Base-by-base conservation (phyloP, 2,888 invertebrate genomes). In the Lycaena phlaeas region DNA sequence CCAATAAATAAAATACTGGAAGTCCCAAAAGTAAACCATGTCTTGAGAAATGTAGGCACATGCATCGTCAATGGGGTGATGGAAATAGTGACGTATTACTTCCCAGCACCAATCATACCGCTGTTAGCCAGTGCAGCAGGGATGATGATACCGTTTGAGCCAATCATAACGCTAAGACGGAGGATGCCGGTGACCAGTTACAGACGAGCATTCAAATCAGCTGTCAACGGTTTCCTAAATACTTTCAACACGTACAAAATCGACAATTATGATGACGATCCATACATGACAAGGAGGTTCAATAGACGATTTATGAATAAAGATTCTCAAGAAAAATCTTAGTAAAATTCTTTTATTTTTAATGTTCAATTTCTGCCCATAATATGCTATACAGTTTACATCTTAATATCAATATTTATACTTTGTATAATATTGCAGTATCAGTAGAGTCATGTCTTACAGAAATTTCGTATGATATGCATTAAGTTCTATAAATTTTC, bases 171-270 rank as follows among this genome's bases (percentile, higher is more conserved):
- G 57, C 40, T 82, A 1, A 61, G 66, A 44, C 61, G 78, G 25
- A 68, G 52, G 50, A 75, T 82, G 68, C 82, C 82, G 1, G 77
- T 81, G 0, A 64, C 72, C 0, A 81, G 74, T 36, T 82, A 82
- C 25, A 68, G 78, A 37, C 57, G 81, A 50, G 82, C 82, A 0
- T 63, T 82, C 1, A 64, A 63, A 31, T 69, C 68, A 12, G 82
- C 81, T 2, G 53, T 82, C 1, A 59, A 61, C 27, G 59, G 67
- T 2, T 82, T 82, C 43, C 43, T 82, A 25, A 64, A 68, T 1
- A 72, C 79, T 0, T 84, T 82, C 40, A 70, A 79, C 42, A 64
- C 55, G 9, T 82, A 61, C 36, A 78, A 76, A 49, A 41, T 60
- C 1, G 58, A 65, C 5, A 64, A 63, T 2, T 63, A 66, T n/a